Evolutionary conservation across 2,797 vertebrate genomes (phyloP), one percentile per base, ranked within the genome.

Genomic region (Enteromius viviparus): DNA sequence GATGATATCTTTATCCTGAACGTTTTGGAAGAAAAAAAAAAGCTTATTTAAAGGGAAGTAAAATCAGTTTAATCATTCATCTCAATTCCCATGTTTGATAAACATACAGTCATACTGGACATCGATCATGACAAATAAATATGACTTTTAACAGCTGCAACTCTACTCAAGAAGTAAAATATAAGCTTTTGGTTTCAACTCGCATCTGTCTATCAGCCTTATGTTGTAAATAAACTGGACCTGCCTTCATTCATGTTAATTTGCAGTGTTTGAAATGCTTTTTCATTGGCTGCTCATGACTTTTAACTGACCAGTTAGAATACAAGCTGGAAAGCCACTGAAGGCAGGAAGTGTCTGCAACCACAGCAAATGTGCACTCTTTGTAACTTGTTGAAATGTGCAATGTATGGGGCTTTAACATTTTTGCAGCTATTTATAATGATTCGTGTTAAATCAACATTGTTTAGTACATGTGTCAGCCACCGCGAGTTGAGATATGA

Each of bases 401-500:
- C 97, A 98, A 98, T 98, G 97, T 98, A 26, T 95, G 96, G 97
- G 95, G 96, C 97, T 98, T 98, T 97, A 97, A 97, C 96, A 96
- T 98, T 97, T 45, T 97, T 97, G 96, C 96, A 98, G 97, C 96
- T 99, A 97, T 98, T 98, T 98, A 97, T 97, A 96, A 97, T 94
- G 93, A 96, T 95, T 94, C 95, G 94, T 95, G 96, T 98, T 96
- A 95, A 97, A 96, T 93, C 95, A 97, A 96, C 86, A 68, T 79
- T 66, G 85, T 82, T 71, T 9, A 15, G 51, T 84, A 71, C 29
- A 10, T 40, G 80, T 85, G 21, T 66, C 49, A 2, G 81, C 77
- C 84, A 77, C 86, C 72, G 26, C 58, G 14, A 72, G 58, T 62
- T 65, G 21, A 64, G 49, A 77, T 42, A 62, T 10, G 65, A 58